Base-by-base conservation (phyloP, 2,113 vertebrate species). In the Lophius piscatorius region DNA sequence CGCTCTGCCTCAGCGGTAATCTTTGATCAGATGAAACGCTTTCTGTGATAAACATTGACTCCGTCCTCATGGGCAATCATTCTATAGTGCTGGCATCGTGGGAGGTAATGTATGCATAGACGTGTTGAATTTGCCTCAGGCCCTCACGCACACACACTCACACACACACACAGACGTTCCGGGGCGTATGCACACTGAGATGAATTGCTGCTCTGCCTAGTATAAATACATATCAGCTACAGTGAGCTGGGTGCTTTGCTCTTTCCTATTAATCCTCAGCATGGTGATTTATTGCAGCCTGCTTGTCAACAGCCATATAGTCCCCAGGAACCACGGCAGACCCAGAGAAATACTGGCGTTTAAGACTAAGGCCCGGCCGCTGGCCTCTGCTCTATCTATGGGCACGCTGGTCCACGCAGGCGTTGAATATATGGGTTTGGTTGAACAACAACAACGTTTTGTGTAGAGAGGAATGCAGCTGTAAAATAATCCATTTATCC, bases 141-240 rank as follows among this genome's bases (percentile, higher is more conserved):
- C 41, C 51, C 60, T 31, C 28, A 18, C 22, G 40, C 56, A 39
- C 60, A 51, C 60, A 34, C 36, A 34, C 31, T 12, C 2, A 50
- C 18, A 47, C 29, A 35, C 44, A 35, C 29, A 36, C 33, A 54
- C 17, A 20, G 20, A 59, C 21, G 40, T 34, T 9, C 21, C 41
- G 39, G 3, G 11, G 17, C 9, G 20, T 38, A 35, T 65, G 74
- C 70, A 64, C 62, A 47, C 51, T 46, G 62, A 84, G 86, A 90
- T 88, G 79, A 89, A 90, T 82, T 87, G 73, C 76, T 39, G 63
- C 59, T 63, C 76, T 73, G 82, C 74, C 66, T 70, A 73, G 82
- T 83, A 87, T 85, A 88, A 90, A 88, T 87, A 86, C 84, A 80
- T 79, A 84, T 82, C 82, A 77, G 80, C 76, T 72, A 81, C 76